Base-by-base conservation (phyloP, 2,888 invertebrate species). In the Yponomeuta plumbellus region DNA sequence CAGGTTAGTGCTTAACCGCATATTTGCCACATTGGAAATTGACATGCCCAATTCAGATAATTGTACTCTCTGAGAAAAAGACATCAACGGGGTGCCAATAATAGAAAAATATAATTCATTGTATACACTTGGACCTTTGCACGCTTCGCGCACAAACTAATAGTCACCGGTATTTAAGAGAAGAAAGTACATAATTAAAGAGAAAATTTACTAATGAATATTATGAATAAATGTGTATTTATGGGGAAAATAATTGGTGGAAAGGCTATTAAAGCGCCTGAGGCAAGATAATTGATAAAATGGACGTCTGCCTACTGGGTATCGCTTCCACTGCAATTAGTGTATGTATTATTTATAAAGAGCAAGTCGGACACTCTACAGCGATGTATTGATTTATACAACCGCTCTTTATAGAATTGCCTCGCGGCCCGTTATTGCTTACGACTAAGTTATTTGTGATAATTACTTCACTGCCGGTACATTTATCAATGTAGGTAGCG, bases 371-470 rank as follows among this genome's bases (percentile, higher is more conserved):
- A 68, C 70, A 71, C 72, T 80, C 76, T 52, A 77, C 76, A 72
- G 75, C 73, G 74, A 75, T 78, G 74, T 82, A 84, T 85, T 84
- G 84, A 86, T 86, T 86, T 83, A 84, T 83, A 74, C 74, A 75
- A 74, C 73, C 75, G 75, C 78, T 77, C 75, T 75, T 75, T 75
- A 74, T 68, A 76, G 75, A 72, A 75, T 70, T 72, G 71, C 75
- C 76, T 73, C 66, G 67, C 61, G 76, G 78, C 72, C 69, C 70
- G 71, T 74, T 75, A 78, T 75, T 72, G 78, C 76, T 71, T 67
- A 74, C 76, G 77, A 81, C 80, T 76, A 80, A 82, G 79, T 80
- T 80, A 85, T 86, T 84, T 79, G 78, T 75, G 72, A 81, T 84
- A 84, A 83, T 86, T 82, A 83, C 82, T 79, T 77, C 70, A 73